Base-by-base conservation (phyloP, 1,140 invertebrate genomes). In the Neotoxoptera formosana region DNA sequence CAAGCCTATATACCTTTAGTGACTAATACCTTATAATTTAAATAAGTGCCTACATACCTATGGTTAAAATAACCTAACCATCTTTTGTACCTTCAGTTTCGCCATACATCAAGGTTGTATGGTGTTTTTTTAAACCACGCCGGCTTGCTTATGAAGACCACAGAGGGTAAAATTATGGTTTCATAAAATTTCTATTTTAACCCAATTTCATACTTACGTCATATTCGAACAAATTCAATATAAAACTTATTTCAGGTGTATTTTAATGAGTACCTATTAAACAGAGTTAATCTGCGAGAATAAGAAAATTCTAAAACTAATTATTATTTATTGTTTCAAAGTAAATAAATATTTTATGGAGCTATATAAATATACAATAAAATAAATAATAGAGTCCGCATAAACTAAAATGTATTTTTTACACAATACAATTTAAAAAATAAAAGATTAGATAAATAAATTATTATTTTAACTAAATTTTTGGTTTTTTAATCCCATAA, bases 121-220 rank as follows among this genome's bases (percentile, higher is more conserved):
- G 14, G 21, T 41, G 9, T 60, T 23, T 23, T 23, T 60, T 60
- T 30, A 67, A 67, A 47, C 53, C 36, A 67, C 36, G 51, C 60
- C 7, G 41, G 1, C 41, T 41, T 41, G 41, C 4, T 41, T 9
- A 45, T 30, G 3, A 90, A 90, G 30, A 90, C 89, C 53, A 67
- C 89, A 90, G 14, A 90, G 53, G 89, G 56, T 90, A 60, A 90
- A 90, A 90, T 25, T 9, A 41, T 8, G 25, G 89, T 90, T 67
- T 30, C 11, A 67, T 41, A 30, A 11, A 41, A 45, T 90, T 90
- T 67, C 51, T 60, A n/a, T 45, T 67, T 30, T 90, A 90, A 90
- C 53, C 53, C 60, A 48, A 90, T 45, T 90, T 41, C 11, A 25
- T 60, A 90, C 53, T 90, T 60, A 45, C 89, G 36, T 90, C 53